Conservation (phyloP, 2,888 invertebrate genomes). For the Caenorhabditis sp. region DNA sequence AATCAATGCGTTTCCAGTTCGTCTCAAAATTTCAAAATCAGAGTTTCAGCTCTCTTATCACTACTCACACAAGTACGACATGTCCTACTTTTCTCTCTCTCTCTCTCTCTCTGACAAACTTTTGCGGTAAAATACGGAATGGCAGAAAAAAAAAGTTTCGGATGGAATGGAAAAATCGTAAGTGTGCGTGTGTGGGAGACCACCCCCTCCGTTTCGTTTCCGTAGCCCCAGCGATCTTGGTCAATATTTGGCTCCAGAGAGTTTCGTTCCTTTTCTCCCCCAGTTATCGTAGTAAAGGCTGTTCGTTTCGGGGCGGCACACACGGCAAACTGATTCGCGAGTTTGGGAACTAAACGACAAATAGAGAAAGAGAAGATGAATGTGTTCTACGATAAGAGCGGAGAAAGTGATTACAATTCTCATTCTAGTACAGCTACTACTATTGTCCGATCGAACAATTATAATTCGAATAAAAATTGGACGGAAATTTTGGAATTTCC, state of each 20-base stretch:
- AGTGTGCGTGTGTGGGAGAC: not conserved
- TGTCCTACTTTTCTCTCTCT: not conserved
- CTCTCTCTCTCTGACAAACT: no score
- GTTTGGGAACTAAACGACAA: constrained; percentile 20
- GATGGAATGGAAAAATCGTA: constrained; percentile 3
- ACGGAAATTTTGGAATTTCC: no score
- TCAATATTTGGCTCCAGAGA: constrained; percentile 46
- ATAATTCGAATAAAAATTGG: no score
- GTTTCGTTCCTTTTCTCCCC: constrained; percentile 10
- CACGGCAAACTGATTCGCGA: constrained; percentile 28
- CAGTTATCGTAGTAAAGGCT: constrained; percentile 3
- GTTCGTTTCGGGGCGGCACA: constrained; percentile 10
- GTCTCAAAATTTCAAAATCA: not conserved
- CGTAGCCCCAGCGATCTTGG: constrained; percentile 13
- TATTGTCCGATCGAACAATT: no score
- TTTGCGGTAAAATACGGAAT: constrained; percentile 5
- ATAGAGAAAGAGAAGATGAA: constrained; percentile 5
- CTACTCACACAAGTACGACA: not conserved
- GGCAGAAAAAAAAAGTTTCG: constrained; percentile 9
- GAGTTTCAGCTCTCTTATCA: constrained; percentile 7
- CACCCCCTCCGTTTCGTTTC: no score
- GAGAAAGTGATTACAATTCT: constrained; percentile 5
- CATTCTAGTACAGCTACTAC: not conserved
- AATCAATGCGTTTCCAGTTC: not conserved
- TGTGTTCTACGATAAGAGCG: constrained; percentile 1